Base-by-base conservation (phyloP, 1,140 invertebrate genomes). In the Drosophila mayri region DNA sequence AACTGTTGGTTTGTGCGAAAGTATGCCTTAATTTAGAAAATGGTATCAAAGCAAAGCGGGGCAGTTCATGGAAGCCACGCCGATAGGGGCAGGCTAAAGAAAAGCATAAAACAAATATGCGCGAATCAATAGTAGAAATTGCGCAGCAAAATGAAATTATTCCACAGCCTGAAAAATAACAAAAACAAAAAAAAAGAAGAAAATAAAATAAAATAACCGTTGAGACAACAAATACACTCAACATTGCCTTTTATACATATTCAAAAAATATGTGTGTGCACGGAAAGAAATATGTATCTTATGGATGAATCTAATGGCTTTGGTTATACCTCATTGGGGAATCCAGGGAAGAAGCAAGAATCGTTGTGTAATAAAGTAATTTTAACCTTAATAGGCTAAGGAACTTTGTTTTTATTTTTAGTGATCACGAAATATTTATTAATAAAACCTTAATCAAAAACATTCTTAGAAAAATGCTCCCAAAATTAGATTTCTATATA, bases 71-170 rank as follows among this genome's bases (percentile, higher is more conserved):
- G 61, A 65, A 65, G 43, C 49, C 68, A 63, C 61, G 46, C 44
- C 72, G 64, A 84, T 71, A 66, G 61, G 57, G 61, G 54, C 70
- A 50, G 52, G 57, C 46, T 43, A 55, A 70, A 67, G 64, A 71
- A 67, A 73, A 74, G 47, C 64, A 55, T 76, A 75, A 65, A 76
- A 44, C 35, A 63, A 68, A 80, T 64, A 72, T 52, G 58, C 50
- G 73, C 73, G 76, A 83, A 88, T 79, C 76, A 87, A 84, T 87
- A 76, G 66, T 61, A 90, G 85, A 88, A 88, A 88, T 88, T 88
- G 84, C 84, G 84, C 84, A 88, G 84, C 74, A 80, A 71, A 87
- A 81, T 65, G 50, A 80, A 87, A 76, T 87, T 73, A 83, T 88
- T 79, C 83, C 84, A 87, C 57, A 55, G 84, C 66, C 71, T 76